Conservation (phyloP, 2,888 invertebrate genomes). For the Apotomis betuletana region DNA sequence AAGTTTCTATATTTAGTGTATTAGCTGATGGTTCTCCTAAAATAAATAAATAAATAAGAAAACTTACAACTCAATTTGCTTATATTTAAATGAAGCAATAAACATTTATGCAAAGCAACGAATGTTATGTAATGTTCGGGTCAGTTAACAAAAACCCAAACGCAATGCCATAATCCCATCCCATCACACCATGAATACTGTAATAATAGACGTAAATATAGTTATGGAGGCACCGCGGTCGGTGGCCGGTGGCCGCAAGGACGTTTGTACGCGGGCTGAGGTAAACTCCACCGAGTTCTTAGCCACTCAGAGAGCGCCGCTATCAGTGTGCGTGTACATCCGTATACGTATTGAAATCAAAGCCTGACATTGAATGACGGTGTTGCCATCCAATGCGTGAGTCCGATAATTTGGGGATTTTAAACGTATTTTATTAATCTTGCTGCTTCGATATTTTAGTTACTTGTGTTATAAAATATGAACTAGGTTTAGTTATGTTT, state of each 20-base stretch:
- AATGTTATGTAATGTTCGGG: constrained; percentile 2
- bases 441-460: no score
- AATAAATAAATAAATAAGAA: no score
- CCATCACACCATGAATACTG: constrained; percentile 7
- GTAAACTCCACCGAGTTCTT: constrained; percentile 63
- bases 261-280: constrained; percentile 81
- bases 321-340: constrained; percentile 49
- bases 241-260: constrained; percentile 80
- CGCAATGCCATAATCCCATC: background rate
- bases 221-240: constrained; percentile 62
- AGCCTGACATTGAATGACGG: constrained; percentile 52
- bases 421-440: no score
- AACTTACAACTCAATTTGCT: no score
- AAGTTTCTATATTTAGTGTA: no score
- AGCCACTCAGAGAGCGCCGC: constrained; percentile 54
- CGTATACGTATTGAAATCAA: constrained; percentile 51
- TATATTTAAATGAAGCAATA: no score
- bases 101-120: no score
- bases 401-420: background rate
- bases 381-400: constrained; percentile 52
- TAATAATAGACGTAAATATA: constrained; percentile 4
- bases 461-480: no score
- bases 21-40: no score
- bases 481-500: no score
- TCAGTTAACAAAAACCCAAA: constrained; percentile 2